These are phyloP conservation scores for Oncorhynchus kisutch DNA, from an alignment of 2,113 vertebrate genomes.

Conservation along the genomic window DNA sequence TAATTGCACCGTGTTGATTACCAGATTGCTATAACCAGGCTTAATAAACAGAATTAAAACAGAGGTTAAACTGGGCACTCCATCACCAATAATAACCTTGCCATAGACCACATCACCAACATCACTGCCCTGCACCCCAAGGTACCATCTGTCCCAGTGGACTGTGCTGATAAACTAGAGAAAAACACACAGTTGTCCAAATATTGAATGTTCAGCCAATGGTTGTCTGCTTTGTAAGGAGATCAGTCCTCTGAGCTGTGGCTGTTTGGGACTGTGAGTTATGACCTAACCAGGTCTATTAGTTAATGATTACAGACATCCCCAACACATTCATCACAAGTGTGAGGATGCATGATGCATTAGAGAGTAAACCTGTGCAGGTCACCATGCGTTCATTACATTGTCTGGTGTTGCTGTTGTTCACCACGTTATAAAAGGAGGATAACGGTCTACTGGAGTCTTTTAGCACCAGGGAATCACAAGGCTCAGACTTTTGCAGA, in stretches of 20 bases:
- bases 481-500: no score
- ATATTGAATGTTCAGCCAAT: slow-evolving; percentile 5
- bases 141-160: neutral
- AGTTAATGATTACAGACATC: slow-evolving; percentile 5
- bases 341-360: no score
- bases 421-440: no score
- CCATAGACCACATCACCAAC: neutral
- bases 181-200: slow-evolving; percentile 10
- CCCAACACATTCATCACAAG: neutral
- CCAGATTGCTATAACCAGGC: no score
- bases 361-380: neutral
- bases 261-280: neutral
- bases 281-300: neutral
- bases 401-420: no score
- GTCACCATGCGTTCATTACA: neutral
- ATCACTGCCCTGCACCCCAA: neutral
- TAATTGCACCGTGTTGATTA: no score
- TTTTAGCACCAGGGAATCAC: no score
- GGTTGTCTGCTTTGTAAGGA: neutral
- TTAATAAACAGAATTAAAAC: no score
- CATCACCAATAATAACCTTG: neutral
- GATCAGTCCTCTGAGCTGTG: neutral
- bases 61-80: neutral
- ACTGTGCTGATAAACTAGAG: neutral
- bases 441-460: no score